Conservation (phyloP, 2,797 vertebrate genomes). For the Argyrosomus regius region DNA sequence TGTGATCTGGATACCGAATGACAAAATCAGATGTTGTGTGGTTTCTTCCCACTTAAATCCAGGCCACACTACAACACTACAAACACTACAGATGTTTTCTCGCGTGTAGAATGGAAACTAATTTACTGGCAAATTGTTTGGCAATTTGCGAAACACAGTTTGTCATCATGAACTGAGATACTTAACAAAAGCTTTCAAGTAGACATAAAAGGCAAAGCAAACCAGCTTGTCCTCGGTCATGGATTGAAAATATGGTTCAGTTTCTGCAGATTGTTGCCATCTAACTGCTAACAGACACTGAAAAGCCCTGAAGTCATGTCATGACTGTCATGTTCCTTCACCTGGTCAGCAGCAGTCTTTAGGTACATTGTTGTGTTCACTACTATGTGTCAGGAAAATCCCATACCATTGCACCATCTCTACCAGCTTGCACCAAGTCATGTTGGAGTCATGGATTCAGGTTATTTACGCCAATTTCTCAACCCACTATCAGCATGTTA, state of each 20-base stretch:
- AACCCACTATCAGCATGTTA: slow-evolving; percentile 62
- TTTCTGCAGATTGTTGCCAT: slow-evolving; percentile 2
- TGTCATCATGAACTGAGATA: neutral
- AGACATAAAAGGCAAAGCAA: neutral
- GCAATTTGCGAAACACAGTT: neutral
- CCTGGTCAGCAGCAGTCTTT: neutral
- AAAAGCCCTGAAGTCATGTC: neutral
- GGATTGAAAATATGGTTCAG: neutral
- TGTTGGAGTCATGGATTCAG: slow-evolving; percentile 13
- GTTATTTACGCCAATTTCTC: slow-evolving; percentile 53
- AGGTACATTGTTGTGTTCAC: neutral
- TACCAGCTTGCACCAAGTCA: slow-evolving; percentile 28
- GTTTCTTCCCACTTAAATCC: neutral
- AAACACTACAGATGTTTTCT: slow-evolving; percentile 5
- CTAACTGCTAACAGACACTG: neutral
- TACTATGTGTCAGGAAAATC: neutral
- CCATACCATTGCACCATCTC: neutral
- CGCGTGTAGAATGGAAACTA: neutral
- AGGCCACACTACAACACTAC: neutral
- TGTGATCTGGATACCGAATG: slow-evolving; percentile 12
- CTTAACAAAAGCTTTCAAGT: neutral
- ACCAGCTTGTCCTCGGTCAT: neutral
- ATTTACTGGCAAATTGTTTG: slow-evolving; percentile 3
- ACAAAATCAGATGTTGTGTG: slow-evolving; percentile 4
- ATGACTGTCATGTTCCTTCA: neutral